Conservation (phyloP, 2,888 invertebrate species). For the Synergus laeviventris region DNA sequence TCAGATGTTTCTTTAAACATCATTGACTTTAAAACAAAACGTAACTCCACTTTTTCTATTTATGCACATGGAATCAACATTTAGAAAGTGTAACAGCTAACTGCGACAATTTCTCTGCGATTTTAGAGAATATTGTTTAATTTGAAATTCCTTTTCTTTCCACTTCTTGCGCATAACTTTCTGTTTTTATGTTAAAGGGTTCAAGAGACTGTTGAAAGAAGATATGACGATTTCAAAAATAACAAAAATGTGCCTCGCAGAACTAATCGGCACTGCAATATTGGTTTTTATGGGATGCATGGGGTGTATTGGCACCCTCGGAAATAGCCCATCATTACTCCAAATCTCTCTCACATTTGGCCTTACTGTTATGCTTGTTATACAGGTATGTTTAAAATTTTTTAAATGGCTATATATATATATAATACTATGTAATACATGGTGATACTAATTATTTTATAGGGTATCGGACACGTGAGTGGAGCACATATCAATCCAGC, state of each 20-base stretch:
- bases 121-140: not conserved
- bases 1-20: not conserved
- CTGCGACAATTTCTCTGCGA: not conserved
- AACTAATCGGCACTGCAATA: conserved; percentile 83
- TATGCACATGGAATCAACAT: not conserved
- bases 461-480: conserved; percentile 87
- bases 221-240: conserved; percentile 59
- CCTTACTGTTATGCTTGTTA: conserved; percentile 81
- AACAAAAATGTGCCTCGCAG: conserved; percentile 77
- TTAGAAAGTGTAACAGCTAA: conserved; percentile 2
- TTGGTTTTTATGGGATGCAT: conserved; percentile 86
- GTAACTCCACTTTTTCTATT: not conserved
- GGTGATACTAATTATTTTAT: conserved; percentile 68
- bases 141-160: not conserved
- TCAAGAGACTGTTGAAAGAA: conserved; percentile 61
- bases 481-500: conserved; percentile 88
- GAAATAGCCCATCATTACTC: conserved; percentile 74
- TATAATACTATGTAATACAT: not conserved
- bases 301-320: conserved; percentile 78
- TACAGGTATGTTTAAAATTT: conserved; percentile 78
- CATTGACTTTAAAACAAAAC: not conserved
- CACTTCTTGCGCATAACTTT: not conserved
- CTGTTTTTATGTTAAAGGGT: conserved; percentile 57
- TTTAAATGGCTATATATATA: no score
- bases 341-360: conserved; percentile 82